Evolutionary conservation across 2,888 invertebrate species (phyloP), one percentile per base, ranked within the genome.

Genomic region (Junonia oenone): DNA sequence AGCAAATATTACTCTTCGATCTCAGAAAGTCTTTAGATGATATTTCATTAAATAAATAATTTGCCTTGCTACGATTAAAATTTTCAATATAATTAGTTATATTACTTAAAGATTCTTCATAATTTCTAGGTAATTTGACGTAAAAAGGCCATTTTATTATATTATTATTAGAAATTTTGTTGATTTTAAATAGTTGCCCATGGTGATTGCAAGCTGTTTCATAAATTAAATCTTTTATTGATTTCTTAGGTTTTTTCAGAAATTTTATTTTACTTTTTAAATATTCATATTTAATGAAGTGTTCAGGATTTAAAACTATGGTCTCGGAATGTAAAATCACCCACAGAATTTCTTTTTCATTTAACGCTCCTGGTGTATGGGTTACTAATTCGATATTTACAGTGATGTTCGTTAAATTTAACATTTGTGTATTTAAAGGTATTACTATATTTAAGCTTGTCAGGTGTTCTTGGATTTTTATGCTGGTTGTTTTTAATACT

Each of bases 331-430:
- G 82, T 2, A 90, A 60, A 8, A 75, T 61, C 3, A 65, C 66
- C 79, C 82, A 86, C n/a, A 80, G 59, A 33, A 62, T 71, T 61
- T 81, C 67, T 17, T 72, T 81, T 11, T 63, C 61, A 59, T 81
- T 70, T 19, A 74, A 69, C 9, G 73, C 72, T 11, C 81, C 80
- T 0, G 86, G 84, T 33, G 89, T 71, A 31, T 69, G 73, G 6
- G 74, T 65, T 6, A 82, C 66, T 35, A 89, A 64, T 71, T 79
- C 75, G 8, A 84, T 63, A 47, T 75, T 60, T 1, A 81, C 59
- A 55, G 67, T 68, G 14, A 88, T 63, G 55, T 65, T 51, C 9
- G 57, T 64, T 27, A 61, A 29, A 55, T 72, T 65, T 5, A 62
- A 57, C n/a, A 65, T 49, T 26, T 68, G 63, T 6, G 54, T 57